phyloP scores from a whole-genome alignment of 2,113 vertebrate species.

The Peromyscus californicus region DNA sequence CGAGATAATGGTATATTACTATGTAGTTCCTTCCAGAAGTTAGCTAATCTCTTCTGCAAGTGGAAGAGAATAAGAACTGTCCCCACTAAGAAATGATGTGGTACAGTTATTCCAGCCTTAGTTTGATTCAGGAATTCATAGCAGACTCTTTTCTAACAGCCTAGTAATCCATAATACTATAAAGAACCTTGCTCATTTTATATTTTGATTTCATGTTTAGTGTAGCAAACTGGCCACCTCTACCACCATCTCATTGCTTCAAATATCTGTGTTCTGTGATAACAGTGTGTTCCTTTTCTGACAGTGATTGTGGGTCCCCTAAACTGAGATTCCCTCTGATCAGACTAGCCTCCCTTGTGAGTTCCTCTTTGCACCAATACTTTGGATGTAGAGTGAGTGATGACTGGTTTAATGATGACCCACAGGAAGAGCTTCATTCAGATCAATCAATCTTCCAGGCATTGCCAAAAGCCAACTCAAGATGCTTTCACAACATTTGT shows the following conservation, averaged over 20 bases:
- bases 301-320: background rate
- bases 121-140: background rate
- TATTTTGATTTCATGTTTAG: background rate
- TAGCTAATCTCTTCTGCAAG: background rate
- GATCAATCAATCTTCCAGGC: background rate
- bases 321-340: background rate
- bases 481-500: background rate
- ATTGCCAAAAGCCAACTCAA: background rate
- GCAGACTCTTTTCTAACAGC: background rate
- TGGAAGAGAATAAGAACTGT: background rate
- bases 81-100: background rate
- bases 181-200: background rate
- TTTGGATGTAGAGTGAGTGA: background rate
- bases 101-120: background rate
- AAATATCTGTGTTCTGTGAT: background rate
- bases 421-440: background rate
- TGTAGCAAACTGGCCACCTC: background rate
- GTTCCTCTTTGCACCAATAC: background rate
- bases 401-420: background rate
- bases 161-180: background rate
- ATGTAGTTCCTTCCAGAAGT: background rate
- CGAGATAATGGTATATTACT: background rate
- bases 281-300: background rate
- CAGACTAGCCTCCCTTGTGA: background rate
- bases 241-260: background rate